Conservation (phyloP, 2,113 vertebrate species). For the Festucalex cinctus region DNA sequence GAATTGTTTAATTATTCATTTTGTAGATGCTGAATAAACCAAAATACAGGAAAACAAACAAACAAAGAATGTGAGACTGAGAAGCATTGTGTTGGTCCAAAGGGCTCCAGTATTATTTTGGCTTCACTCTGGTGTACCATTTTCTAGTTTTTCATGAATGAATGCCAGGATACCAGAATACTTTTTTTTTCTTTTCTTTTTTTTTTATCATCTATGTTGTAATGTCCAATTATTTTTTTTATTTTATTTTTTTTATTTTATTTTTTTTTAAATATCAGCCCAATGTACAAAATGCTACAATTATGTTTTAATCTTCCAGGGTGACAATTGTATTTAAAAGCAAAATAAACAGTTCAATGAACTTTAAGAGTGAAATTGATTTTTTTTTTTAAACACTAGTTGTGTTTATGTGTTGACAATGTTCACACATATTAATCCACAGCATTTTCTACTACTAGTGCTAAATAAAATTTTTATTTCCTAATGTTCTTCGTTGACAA, state of each 20-base stretch:
- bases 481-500: neutral
- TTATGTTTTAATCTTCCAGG: conserved; percentile 51
- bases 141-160: conserved; percentile 55
- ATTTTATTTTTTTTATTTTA: too few species aligned
- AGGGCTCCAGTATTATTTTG: conserved; percentile 57
- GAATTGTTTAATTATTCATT: conserved; percentile 38
- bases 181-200: conserved; percentile 49
- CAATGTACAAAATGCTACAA: conserved; percentile 49
- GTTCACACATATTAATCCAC: too few species aligned
- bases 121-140: conserved; percentile 35
- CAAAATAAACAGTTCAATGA: conserved; percentile 65
- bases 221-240: conserved; percentile 42
- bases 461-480: neutral
- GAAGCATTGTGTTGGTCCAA: conserved; percentile 49
- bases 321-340: conserved; percentile 60
- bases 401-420: too few species aligned
- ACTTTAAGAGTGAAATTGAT: conserved; percentile 49
- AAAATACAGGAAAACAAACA: conserved; percentile 32
- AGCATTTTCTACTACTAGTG: neutral
- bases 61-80: conserved; percentile 39
- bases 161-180: conserved; percentile 52
- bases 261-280: conserved; percentile 58
- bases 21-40: conserved; percentile 55
- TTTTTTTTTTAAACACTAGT: too few species aligned
- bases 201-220: conserved; percentile 58